Evolutionary conservation across 2,113 vertebrate species (phyloP).

Genomic region (Crotophaga sulcirostris): DNA sequence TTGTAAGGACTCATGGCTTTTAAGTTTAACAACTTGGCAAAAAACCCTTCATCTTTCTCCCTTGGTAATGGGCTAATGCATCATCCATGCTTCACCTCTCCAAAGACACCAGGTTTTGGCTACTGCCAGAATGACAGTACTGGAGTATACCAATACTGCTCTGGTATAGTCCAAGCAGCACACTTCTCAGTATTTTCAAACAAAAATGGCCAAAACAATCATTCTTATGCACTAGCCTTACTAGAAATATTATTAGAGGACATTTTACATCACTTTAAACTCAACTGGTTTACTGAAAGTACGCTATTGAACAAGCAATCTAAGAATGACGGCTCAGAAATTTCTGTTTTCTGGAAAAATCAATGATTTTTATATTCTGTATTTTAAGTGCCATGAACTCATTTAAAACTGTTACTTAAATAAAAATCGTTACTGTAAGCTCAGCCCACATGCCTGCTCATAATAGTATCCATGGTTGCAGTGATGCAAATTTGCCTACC

Average conservation of each 20-base stretch:
- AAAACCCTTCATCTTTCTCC: background rate
- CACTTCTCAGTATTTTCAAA: background rate
- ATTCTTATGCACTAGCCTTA: background rate
- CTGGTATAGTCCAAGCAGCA: background rate
- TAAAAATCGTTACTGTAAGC: constrained; percentile 65
- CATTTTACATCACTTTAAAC: background rate
- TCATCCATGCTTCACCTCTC: background rate
- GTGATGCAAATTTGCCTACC: constrained; percentile 79
- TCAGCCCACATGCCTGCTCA: constrained; percentile 67
- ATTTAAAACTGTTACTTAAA: constrained; percentile 64
- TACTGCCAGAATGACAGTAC: background rate
- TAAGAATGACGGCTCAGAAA: constrained; percentile 12
- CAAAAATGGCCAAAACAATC: background rate
- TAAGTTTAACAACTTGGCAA: background rate
- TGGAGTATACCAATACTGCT: background rate
- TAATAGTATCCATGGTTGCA: constrained; percentile 82
- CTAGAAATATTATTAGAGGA: background rate
- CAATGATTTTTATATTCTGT: background rate
- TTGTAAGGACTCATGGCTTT: background rate
- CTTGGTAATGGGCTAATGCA: background rate
- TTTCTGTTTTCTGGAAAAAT: background rate
- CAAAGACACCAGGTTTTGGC: fast-evolving
- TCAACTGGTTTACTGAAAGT: background rate
- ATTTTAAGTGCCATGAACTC: constrained; percentile 47
- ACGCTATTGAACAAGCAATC: background rate